phyloP scores from a whole-genome alignment of 2,113 vertebrate genomes.

The Platysternon megacephalum region DNA sequence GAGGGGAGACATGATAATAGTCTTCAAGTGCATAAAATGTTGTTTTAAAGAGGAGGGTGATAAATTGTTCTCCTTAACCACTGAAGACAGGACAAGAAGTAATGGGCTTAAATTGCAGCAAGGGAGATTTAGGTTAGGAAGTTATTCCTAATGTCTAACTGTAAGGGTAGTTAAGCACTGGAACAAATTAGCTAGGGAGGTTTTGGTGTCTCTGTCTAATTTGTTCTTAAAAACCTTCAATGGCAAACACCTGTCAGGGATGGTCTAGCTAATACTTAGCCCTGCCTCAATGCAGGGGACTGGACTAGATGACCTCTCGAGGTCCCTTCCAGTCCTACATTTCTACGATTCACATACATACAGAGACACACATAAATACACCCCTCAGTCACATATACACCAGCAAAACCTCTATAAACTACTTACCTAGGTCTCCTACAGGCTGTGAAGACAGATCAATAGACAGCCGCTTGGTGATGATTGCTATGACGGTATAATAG shows the following conservation, averaged over 20 bases:
- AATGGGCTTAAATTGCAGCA: neutral
- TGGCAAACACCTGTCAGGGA: neutral
- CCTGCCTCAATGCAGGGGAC: neutral
- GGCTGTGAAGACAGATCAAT: neutral
- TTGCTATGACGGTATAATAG: too few relatives aligned
- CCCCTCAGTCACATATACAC: too few relatives aligned
- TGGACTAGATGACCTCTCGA: neutral
- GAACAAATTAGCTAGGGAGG: neutral
- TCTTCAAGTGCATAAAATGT: neutral
- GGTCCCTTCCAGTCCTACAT: neutral
- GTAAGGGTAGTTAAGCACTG: neutral
- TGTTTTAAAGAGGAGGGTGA: neutral
- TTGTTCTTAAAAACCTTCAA: too few relatives aligned
- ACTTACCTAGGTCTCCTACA: neutral
- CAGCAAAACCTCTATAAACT: neutral
- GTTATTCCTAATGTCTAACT: neutral
- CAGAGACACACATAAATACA: too few relatives aligned
- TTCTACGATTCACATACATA: neutral
- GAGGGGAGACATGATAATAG: neutral
- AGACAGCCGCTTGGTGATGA: too few relatives aligned
- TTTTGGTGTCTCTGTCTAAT: neutral
- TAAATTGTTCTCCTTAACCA: neutral
- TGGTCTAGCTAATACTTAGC: neutral
- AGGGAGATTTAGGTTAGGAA: neutral
- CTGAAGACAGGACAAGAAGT: neutral